These are phyloP conservation scores for Sphaeridia pumilis DNA, from an alignment of 2,888 invertebrate genomes.

Conservation along the genomic window DNA sequence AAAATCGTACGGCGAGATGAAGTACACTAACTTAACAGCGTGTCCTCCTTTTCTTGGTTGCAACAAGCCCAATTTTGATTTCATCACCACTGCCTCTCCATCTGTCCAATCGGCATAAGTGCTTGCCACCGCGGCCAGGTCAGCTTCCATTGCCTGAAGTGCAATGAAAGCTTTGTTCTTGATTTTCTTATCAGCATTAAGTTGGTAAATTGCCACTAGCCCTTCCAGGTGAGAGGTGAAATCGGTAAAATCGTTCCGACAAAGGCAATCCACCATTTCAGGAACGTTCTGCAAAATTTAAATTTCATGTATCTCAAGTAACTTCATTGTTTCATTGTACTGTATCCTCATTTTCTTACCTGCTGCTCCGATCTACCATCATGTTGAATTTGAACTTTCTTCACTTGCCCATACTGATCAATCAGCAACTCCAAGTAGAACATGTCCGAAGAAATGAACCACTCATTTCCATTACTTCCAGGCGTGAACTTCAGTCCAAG, in stretches of 20 bases:
- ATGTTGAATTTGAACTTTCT: slow-evolving; percentile 84
- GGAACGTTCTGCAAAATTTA: slow-evolving; percentile 59
- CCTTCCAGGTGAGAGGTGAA: slow-evolving; percentile 86
- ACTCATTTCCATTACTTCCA: slow-evolving; percentile 63
- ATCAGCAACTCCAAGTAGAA: slow-evolving; percentile 85
- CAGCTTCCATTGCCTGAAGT: slow-evolving; percentile 79
- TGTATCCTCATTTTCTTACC: slow-evolving; percentile 35
- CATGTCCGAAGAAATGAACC: slow-evolving; percentile 92
- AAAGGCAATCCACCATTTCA: slow-evolving; percentile 71
- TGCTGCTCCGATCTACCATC: slow-evolving; percentile 61
- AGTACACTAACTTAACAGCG: slow-evolving; percentile 86
- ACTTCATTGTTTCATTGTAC: too few species aligned
- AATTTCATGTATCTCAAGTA: slow-evolving; percentile 1
- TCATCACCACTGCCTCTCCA: slow-evolving; percentile 39
- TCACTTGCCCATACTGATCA: slow-evolving; percentile 68
- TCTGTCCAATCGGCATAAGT: slow-evolving; percentile 29
- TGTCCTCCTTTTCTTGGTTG: slow-evolving; percentile 75
- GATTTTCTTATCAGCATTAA: slow-evolving; percentile 88
- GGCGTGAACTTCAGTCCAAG: slow-evolving; percentile 79
- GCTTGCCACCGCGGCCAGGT: slow-evolving; percentile 49
- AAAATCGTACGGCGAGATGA: slow-evolving; percentile 84
- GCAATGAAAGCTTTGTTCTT: slow-evolving; percentile 89
- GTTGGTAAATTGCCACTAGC: slow-evolving; percentile 77
- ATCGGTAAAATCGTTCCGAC: slow-evolving; percentile 76
- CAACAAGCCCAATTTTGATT: slow-evolving; percentile 77